Evolutionary conservation across 2,113 vertebrate species (phyloP).

Genomic region (Ciconia stormi): DNA sequence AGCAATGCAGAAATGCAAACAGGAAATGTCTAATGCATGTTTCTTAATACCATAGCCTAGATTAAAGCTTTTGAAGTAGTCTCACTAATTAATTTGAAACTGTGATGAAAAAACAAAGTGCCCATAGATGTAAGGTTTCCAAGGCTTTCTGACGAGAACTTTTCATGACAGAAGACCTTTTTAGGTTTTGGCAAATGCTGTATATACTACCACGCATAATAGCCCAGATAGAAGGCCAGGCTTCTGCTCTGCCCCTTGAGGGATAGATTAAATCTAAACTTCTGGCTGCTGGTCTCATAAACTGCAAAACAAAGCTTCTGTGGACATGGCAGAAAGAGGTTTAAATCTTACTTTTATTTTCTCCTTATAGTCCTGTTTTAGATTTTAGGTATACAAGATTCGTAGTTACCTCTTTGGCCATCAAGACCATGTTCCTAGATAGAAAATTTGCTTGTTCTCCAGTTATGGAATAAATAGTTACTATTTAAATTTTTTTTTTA

Average conservation of each 20-base stretch:
- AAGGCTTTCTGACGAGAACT: slow-evolving; percentile 19
- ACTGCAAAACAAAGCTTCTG: neutral
- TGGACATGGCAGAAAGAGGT: neutral
- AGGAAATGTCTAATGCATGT: slow-evolving; percentile 68
- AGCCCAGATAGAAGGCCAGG: neutral
- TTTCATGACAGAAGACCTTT: slow-evolving; percentile 11
- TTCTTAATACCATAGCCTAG: slow-evolving; percentile 44
- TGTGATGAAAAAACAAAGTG: slow-evolving; percentile 69
- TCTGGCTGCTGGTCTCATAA: neutral
- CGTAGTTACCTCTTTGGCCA: neutral
- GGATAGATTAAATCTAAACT: neutral
- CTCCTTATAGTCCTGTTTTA: neutral
- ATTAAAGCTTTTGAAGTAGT: slow-evolving; percentile 73
- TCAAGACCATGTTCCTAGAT: neutral
- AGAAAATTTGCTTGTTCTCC: neutral
- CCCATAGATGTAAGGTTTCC: slow-evolving; percentile 30
- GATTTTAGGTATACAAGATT: neutral
- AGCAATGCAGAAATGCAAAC: slow-evolving; percentile 61
- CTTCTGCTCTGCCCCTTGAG: neutral
- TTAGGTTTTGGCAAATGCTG: neutral
- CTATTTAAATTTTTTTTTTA: neutral
- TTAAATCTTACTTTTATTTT: neutral
- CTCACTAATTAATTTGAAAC: slow-evolving; percentile 74
- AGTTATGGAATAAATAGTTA: neutral
- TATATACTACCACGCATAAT: neutral